Percentiles rank a stretch among this genome's conserved stretches.
phyloP scores from a whole-genome alignment of 2,113 vertebrate genomes.

The Brienomyrus longianalis region DNA sequence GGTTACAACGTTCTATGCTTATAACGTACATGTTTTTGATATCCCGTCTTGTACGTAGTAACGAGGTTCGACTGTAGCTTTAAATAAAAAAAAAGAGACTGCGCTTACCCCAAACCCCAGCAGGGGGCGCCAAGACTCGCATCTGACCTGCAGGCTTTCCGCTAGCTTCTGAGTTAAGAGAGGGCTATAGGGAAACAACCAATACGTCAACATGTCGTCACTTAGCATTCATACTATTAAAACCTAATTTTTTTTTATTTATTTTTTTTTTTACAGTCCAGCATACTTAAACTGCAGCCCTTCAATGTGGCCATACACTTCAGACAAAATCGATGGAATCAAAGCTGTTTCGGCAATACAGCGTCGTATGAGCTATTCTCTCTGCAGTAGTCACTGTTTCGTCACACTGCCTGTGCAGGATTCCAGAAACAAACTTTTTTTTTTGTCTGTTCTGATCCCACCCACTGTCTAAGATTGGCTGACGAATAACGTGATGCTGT shows the following conservation, averaged over 20 bases:
- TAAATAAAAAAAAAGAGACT: not conserved
- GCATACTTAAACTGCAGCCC: not conserved
- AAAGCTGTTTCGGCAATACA: not conserved
- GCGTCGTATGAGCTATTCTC: not conserved
- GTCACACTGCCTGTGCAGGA: not conserved
- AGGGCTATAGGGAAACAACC: constrained; percentile 66
- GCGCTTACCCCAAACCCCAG: constrained; percentile 93
- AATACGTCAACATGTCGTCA: not conserved
- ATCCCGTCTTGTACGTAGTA: too few species aligned
- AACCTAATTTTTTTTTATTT: not conserved
- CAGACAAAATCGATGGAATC: not conserved
- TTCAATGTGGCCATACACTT: not conserved
- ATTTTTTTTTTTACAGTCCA: not conserved
- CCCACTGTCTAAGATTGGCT: not conserved
- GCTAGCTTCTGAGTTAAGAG: constrained; percentile 93
- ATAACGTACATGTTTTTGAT: too few species aligned
- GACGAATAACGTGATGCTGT: not conserved
- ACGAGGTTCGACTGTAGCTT: too few species aligned
- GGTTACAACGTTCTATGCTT: too few species aligned
- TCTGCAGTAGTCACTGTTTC: not conserved
- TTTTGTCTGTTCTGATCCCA: not conserved
- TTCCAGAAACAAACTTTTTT: not conserved
- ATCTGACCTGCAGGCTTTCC: constrained; percentile 82
- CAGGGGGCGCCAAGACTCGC: constrained; percentile 84
- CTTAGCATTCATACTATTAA: not conserved